phyloP scores from a whole-genome alignment of 2,888 invertebrate genomes.

The Slavum lentiscoides region DNA sequence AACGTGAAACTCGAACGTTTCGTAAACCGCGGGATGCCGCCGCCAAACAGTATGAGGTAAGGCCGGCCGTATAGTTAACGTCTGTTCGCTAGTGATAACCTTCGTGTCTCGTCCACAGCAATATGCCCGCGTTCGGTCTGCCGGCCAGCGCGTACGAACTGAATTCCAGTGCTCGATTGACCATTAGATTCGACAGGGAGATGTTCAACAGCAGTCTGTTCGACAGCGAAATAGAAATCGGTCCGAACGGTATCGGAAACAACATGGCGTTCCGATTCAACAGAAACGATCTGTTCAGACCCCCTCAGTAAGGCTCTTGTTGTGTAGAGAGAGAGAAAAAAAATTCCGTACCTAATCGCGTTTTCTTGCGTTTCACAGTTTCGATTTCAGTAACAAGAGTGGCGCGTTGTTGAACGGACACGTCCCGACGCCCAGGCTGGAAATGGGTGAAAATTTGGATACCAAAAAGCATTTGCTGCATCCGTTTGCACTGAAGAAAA shows the following conservation, averaged over 20 bases:
- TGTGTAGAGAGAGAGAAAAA: not conserved
- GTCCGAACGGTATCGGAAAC: conserved; percentile 13
- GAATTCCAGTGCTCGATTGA: conserved; percentile 32
- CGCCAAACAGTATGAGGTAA: conserved; percentile 13
- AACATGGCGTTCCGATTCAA: conserved; percentile 45
- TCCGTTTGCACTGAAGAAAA: conserved; percentile 30
- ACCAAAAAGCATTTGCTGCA: conserved; percentile 29
- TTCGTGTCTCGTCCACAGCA: not conserved
- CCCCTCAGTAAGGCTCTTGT: conserved; percentile 35
- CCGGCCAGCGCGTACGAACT: conserved; percentile 38
- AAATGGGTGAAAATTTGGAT: conserved; percentile 13
- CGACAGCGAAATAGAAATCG: conserved; percentile 47
- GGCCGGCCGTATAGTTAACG: not conserved
- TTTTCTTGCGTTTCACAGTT: not conserved
- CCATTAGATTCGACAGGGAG: conserved; percentile 41
- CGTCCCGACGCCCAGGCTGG: conserved; percentile 21
- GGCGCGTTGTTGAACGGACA: conserved; percentile 29
- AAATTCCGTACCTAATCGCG: not conserved
- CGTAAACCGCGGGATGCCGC: not conserved
- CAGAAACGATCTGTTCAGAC: conserved; percentile 45
- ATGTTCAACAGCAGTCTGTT: conserved; percentile 43
- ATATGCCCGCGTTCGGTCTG: conserved; percentile 35
- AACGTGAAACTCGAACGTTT: not conserved
- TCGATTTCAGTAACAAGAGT: conserved; percentile 40
- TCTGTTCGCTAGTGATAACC: not conserved